Percentiles rank a stretch among this genome's conserved stretches.
These are phyloP conservation scores for Steinernema khuongi DNA, from an alignment of 1,140 invertebrate genomes.

Conservation along the genomic window DNA sequence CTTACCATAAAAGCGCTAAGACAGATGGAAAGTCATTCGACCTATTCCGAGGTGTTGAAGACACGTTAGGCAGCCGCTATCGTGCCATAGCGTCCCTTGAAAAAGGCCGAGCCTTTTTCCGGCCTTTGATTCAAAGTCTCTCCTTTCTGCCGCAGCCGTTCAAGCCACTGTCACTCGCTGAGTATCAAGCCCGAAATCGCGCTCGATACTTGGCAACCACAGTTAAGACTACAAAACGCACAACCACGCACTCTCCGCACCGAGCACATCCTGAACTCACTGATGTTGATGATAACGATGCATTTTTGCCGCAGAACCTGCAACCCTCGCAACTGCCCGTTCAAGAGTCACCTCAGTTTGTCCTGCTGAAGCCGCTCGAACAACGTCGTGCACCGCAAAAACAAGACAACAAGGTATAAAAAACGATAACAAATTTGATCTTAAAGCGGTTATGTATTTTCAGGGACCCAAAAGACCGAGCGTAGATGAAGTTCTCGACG, in stretches of 20 bases:
- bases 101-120: neutral
- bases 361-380: neutral
- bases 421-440: too few relatives aligned
- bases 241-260: neutral
- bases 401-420: neutral
- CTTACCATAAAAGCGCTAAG: too few relatives aligned
- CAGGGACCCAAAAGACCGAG: neutral
- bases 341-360: neutral
- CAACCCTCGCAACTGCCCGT: neutral
- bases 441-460: too few relatives aligned
- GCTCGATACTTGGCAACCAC: neutral
- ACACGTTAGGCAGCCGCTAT: neutral
- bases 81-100: neutral
- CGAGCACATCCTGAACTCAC: neutral
- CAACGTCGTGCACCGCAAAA: neutral
- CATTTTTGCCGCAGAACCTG: neutral
- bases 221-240: neutral
- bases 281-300: constrained; percentile 7
- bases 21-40: too few relatives aligned
- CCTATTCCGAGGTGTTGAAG: neutral
- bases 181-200: neutral
- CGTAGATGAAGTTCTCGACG: neutral
- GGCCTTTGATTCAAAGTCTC: neutral
- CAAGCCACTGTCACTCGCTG: neutral
- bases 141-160: neutral